Evolutionary conservation across 1,140 invertebrate species (phyloP).

Genomic region (Phocides pigmalion): DNA sequence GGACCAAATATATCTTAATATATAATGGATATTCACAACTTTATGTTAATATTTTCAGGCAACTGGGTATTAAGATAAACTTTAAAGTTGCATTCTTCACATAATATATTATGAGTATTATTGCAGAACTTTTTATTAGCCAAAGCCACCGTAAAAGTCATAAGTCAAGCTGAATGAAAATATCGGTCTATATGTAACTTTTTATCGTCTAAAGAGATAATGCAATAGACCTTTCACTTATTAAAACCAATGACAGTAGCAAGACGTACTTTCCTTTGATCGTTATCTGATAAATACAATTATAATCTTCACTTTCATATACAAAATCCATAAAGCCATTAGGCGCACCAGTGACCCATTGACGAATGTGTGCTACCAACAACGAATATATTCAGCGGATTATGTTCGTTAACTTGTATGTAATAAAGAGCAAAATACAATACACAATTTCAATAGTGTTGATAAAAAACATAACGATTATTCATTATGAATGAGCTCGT

Average conservation of each 20-base stretch:
- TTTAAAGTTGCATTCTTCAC: no score
- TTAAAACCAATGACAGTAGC: slow-evolving; percentile 27
- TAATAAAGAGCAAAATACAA: slow-evolving; percentile 23
- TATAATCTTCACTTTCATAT: slow-evolving; percentile 51
- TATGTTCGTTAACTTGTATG: slow-evolving; percentile 34
- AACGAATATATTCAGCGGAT: slow-evolving; percentile 20
- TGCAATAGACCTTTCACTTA: slow-evolving; percentile 16
- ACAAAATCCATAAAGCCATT: slow-evolving; percentile 39
- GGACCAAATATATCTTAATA: no score
- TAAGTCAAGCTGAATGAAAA: no score
- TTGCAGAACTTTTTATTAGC: no score
- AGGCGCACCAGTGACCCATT: slow-evolving; percentile 53
- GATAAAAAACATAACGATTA: slow-evolving; percentile 47
- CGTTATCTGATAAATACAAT: slow-evolving; percentile 27
- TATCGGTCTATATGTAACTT: background rate
- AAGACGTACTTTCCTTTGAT: slow-evolving; percentile 24
- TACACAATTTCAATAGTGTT: background rate
- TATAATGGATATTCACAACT: no score
- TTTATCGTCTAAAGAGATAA: background rate
- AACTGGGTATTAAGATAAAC: no score
- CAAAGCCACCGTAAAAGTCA: no score
- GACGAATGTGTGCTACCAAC: slow-evolving; percentile 48
- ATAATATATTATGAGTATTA: no score
- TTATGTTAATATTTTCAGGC: no score
- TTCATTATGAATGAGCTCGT: slow-evolving; percentile 50